These are phyloP conservation scores for Enteromius viviparus DNA, from an alignment of 2,797 vertebrate species.

Conservation along the genomic window DNA sequence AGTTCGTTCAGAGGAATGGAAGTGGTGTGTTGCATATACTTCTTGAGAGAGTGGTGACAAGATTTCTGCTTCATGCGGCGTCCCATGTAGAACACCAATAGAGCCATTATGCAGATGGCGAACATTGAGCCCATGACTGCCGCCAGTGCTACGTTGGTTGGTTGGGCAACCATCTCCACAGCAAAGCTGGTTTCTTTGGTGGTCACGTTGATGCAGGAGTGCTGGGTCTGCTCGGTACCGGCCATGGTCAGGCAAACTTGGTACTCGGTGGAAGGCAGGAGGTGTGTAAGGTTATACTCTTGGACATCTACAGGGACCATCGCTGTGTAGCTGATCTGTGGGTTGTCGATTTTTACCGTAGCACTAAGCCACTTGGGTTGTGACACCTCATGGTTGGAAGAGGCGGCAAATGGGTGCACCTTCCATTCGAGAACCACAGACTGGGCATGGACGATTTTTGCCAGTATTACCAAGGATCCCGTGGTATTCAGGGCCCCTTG, in stretches of 20 bases:
- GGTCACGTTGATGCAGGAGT: slow-evolving; percentile 82
- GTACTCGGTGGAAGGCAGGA: slow-evolving; percentile 81
- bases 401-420: slow-evolving; percentile 63
- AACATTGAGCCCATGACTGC: slow-evolving; percentile 83
- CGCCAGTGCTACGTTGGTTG: slow-evolving; percentile 78
- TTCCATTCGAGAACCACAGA: slow-evolving; percentile 85
- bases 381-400: slow-evolving; percentile 62
- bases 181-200: slow-evolving; percentile 80
- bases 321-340: slow-evolving; percentile 84
- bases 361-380: slow-evolving; percentile 78
- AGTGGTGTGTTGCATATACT: slow-evolving; percentile 81
- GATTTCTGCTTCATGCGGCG: slow-evolving; percentile 79
- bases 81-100: slow-evolving; percentile 80
- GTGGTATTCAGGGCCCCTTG: slow-evolving; percentile 59
- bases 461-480: slow-evolving; percentile 74
- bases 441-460: slow-evolving; percentile 79
- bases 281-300: slow-evolving; percentile 85
- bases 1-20: slow-evolving; percentile 83
- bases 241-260: slow-evolving; percentile 81
- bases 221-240: slow-evolving; percentile 65
- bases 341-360: slow-evolving; percentile 81
- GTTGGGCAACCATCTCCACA: slow-evolving; percentile 75
- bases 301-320: slow-evolving; percentile 82
- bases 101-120: slow-evolving; percentile 79
- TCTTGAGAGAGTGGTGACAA: slow-evolving; percentile 82